phyloP scores from a whole-genome alignment of 2,113 vertebrate genomes.

The Arothron firmamentum region DNA sequence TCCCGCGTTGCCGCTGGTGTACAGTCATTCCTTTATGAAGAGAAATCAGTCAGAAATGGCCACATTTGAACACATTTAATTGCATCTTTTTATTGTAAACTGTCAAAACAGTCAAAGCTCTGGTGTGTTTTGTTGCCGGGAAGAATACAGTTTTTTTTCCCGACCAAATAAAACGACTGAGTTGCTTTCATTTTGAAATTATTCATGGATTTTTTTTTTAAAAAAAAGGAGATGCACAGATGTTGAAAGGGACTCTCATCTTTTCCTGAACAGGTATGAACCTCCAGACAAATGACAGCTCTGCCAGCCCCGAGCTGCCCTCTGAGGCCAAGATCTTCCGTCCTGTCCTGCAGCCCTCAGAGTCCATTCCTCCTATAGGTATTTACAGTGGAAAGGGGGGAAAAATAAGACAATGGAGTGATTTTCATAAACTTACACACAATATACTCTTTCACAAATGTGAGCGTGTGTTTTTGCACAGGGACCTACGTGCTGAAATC shows the following conservation, averaged over 20 bases:
- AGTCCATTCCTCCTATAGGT: constrained; percentile 44
- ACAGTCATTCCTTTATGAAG: too few species aligned
- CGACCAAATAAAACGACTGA: too few species aligned
- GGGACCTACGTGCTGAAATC: constrained; percentile 71
- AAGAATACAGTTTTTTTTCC: too few species aligned
- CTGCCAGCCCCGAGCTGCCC: background rate
- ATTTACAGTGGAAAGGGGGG: background rate
- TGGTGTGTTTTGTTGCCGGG: too few species aligned
- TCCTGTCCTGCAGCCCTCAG: constrained; percentile 48
- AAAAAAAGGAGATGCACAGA: background rate
- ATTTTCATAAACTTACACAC: background rate
- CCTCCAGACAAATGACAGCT: constrained; percentile 7
- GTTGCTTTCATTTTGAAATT: background rate
- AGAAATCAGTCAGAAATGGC: too few species aligned
- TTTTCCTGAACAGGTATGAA: constrained; percentile 35
- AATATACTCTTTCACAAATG: background rate
- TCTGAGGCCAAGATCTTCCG: constrained; percentile 1
- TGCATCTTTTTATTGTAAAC: too few species aligned
- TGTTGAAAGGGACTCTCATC: background rate
- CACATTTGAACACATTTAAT: too few species aligned
- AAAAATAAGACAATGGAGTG: background rate
- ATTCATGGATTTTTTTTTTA: too few species aligned
- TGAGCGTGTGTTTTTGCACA: constrained; percentile 25
- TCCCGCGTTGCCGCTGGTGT: too few species aligned
- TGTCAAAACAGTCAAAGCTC: too few species aligned